Conservation (phyloP, 2,888 invertebrate species). For the Morpho helenor region DNA sequence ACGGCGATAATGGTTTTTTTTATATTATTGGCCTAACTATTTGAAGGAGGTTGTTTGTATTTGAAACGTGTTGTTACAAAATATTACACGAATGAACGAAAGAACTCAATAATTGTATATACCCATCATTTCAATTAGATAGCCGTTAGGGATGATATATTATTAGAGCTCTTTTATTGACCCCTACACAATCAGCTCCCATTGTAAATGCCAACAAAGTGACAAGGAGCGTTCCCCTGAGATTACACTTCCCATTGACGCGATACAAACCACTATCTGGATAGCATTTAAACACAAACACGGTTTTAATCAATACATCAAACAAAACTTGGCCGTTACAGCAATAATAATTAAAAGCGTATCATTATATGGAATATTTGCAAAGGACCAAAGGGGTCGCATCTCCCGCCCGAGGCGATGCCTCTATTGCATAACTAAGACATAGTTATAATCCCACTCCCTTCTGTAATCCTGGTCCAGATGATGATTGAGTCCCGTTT, state of each 20-base stretch:
- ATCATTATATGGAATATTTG: constrained; percentile 77
- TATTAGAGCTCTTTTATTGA: constrained; percentile 24
- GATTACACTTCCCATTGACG: constrained; percentile 56
- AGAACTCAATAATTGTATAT: constrained; percentile 2
- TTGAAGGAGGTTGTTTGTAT: too few species aligned
- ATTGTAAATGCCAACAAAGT: constrained; percentile 26
- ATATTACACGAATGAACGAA: too few species aligned
- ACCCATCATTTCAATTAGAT: constrained; percentile 23
- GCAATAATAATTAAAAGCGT: constrained; percentile 78
- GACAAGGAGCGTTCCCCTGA: constrained; percentile 38
- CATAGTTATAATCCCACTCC: constrained; percentile 50
- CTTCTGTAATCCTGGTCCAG: constrained; percentile 68
- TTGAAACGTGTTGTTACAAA: too few species aligned
- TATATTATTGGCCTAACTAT: too few species aligned
- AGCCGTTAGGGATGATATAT: constrained; percentile 22
- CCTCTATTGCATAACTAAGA: constrained; percentile 43
- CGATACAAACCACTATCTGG: constrained; percentile 40
- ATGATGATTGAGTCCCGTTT: constrained; percentile 76
- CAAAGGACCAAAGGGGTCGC: constrained; percentile 63
- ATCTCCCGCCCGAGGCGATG: constrained; percentile 52
- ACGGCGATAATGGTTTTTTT: too few species aligned
- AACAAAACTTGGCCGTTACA: constrained; percentile 70
- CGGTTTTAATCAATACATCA: constrained; percentile 78
- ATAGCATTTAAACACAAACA: constrained; percentile 71
- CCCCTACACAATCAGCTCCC: constrained; percentile 23